Base-by-base conservation (phyloP, 2,797 vertebrate species). In the Hyperoplus lanceolatus region DNA sequence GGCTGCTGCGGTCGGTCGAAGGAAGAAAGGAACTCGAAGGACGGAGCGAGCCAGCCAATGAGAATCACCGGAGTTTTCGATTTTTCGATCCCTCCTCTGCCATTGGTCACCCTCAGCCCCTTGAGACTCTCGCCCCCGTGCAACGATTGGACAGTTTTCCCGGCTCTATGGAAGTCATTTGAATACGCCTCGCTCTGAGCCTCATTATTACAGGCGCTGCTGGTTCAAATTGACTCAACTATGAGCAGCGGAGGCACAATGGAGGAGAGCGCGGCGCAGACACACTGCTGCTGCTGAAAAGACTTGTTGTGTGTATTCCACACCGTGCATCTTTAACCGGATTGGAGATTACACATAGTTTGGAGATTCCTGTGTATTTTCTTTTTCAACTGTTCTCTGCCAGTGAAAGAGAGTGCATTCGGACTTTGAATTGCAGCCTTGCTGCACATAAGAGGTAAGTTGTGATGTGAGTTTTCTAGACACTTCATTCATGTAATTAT, bases 91-190 rank as follows among this genome's bases (percentile, higher is more conserved):
- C 11, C 54, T 70, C 15, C 7, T 0, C 43, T 11, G 3, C 38
- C 70, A 95, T 95, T 95, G 94, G 95, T 0, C 59, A 29, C 0
- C 12, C 1, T 0, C 0, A 0, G 6, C 29, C 77, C 59, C 66
- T 0, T 0, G 51, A 60, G 75, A 43, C n/a, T 5, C 51, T 86
- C 86, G 18, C 83, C 87, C 10, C 59, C 55, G 39, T 0, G 18
- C 57, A 0, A 41, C 57, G 80, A 91, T 94, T 93, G 91, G 90
- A 18, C 39, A 5, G 16, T 78, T 94, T 94, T 95, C 93, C 92
- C 94, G 94, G 93, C 92, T 93, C 86, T 72, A 10, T 65, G 71
- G 60, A 76, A 59, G 68, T 90, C 79, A 92, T 95, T 94, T 94
- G 93, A 95, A 94, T 92, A 93, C 90, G 91, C 82, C 82, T 88